phyloP scores from a whole-genome alignment of 2,888 invertebrate species.

The Leptinotarsa tumamoca region DNA sequence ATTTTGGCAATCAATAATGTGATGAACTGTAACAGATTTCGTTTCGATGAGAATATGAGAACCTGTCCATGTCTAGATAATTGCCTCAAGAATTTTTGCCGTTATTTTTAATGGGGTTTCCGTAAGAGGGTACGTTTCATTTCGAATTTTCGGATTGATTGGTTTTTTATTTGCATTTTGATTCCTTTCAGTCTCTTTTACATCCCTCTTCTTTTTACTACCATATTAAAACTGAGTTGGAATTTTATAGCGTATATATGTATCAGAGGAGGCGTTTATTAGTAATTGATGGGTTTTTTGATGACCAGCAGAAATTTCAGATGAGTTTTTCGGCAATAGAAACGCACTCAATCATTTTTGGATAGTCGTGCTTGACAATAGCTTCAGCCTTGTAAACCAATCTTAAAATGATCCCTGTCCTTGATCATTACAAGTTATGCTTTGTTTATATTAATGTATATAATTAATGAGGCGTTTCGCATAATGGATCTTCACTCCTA shows the following conservation, averaged over 20 bases:
- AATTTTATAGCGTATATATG: neutral
- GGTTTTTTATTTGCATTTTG: conserved; percentile 22
- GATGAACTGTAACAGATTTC: conserved; percentile 51
- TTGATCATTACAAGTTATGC: too few species aligned
- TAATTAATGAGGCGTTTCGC: too few species aligned
- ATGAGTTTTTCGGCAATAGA: neutral
- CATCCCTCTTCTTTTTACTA: conserved; percentile 13
- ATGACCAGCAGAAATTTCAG: conserved; percentile 3
- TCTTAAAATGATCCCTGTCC: too few species aligned
- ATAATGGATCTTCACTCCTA: too few species aligned
- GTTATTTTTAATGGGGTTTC: conserved; percentile 13
- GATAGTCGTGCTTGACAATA: too few species aligned
- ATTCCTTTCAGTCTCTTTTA: conserved; percentile 18
- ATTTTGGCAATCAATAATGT: conserved; percentile 63
- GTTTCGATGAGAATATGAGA: conserved; percentile 42
- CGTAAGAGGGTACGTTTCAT: conserved; percentile 18
- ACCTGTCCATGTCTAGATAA: conserved; percentile 35
- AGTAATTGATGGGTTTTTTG: neutral
- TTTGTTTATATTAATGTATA: too few species aligned
- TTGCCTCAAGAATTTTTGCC: conserved; percentile 6
- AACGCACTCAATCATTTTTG: neutral
- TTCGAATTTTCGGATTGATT: conserved; percentile 13
- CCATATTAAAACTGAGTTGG: conserved; percentile 11
- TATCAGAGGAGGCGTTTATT: conserved; percentile 13
- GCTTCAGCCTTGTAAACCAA: too few species aligned